Base-by-base conservation (phyloP, 2,888 invertebrate species). In the Psylliodes chrysocephalus region DNA sequence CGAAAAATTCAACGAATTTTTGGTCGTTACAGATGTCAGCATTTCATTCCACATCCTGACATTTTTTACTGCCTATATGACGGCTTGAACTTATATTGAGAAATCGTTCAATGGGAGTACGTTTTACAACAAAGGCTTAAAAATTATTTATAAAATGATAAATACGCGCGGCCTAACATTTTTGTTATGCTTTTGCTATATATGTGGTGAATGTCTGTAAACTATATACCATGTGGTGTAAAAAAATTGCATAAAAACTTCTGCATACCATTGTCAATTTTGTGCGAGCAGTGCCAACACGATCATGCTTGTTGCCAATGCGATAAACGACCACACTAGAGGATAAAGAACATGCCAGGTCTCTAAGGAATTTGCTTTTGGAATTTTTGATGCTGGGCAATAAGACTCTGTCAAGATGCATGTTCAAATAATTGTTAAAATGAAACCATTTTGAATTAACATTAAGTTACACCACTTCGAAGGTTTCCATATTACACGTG, bases 271-370 rank as follows among this genome's bases (percentile, higher is more conserved):
- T 82, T 75, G 68, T 79, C 79, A 79, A 76, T 80, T 78, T 76
- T 82, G 82, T 80, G 82, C 80, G 77, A 82, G 79, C 76, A 82
- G 81, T 82, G 82, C 82, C 82, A 81, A 78, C 77, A 82, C 79
- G 78, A 82, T 79, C 82, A 82, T 82, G 82, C 82, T 82, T 78
- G 81, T 81, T 77, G 81, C 81, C 79, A 82, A 79, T 76, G 81
- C 82, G 77, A 82, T 74, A 78, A 82, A 77, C 75, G 82, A 82
- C 82, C 82, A 82, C 76, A 79, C 76, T 75, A 82, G 77, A 76
- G 80, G 81, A 79, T 78, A 78, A 79, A 81, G 78, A 79, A 78
- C 82, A 82, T 82, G 82, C 82, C 82, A 81, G 79, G 78, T 80
- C 77, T 77, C 78, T 80, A 80, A 76, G 77, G 76, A 71, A 28